These are phyloP conservation scores for Crioceris asparagi DNA, from an alignment of 2,888 invertebrate species.

Conservation along the genomic window DNA sequence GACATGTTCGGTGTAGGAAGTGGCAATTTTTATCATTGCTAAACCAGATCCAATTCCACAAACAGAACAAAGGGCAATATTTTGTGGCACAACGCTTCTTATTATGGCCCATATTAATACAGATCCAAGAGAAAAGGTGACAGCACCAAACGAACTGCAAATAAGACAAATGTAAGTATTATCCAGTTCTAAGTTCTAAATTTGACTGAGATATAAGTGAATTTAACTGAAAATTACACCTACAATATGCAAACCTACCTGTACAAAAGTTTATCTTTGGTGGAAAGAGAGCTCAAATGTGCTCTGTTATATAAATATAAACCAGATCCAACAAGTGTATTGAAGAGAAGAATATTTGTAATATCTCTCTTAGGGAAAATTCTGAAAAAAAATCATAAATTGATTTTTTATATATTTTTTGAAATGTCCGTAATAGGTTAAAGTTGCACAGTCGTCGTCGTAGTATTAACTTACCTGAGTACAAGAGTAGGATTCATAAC, in stretches of 20 bases:
- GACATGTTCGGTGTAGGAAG: constrained; percentile 31
- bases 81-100: constrained; percentile 64
- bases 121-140: constrained; percentile 81
- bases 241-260: constrained; percentile 40
- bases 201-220: constrained; percentile 2
- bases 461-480: constrained; percentile 48
- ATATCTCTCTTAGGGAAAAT: constrained; percentile 63
- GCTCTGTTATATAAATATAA: constrained; percentile 73
- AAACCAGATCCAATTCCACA: constrained; percentile 62
- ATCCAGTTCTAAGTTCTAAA: no score
- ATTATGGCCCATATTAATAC: constrained; percentile 81
- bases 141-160: constrained; percentile 54
- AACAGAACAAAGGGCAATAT: constrained; percentile 52
- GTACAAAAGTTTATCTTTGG: constrained; percentile 53
- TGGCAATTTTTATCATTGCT: constrained; percentile 43
- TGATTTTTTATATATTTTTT: neutral
- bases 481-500: constrained; percentile 75
- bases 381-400: constrained; percentile 40
- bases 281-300: constrained; percentile 58
- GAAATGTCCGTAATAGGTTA: no score
- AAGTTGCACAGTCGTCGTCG: neutral
- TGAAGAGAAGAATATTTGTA: constrained; percentile 70
- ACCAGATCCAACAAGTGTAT: constrained; percentile 72
- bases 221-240: neutral
- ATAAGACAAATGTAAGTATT: no score